Evolutionary conservation across 2,888 invertebrate genomes (phyloP).

Genomic region (Tromatobia lineatoria): DNA sequence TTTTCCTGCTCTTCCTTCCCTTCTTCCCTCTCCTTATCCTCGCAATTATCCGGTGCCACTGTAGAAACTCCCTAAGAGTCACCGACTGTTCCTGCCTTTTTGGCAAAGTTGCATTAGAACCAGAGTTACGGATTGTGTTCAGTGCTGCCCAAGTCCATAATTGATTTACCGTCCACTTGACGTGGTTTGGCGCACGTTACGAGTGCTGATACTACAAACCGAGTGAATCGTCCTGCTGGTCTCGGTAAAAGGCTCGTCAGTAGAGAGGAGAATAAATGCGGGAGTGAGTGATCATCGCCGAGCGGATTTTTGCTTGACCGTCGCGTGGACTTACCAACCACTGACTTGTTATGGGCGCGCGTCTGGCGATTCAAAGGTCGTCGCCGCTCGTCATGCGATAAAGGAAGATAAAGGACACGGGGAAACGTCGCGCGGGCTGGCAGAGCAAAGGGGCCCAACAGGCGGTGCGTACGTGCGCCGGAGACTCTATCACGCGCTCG

Average conservation of each 20-base stretch:
- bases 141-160: background rate
- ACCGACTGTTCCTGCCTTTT: background rate
- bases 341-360: background rate
- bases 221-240: background rate
- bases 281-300: background rate
- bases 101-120: background rate
- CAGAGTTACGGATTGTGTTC: constrained; percentile 4
- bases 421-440: background rate
- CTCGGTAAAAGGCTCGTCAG: background rate
- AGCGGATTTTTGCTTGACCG: background rate
- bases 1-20: background rate
- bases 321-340: background rate
- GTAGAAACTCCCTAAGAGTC: background rate
- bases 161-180: background rate
- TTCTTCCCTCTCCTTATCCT: background rate
- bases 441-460: constrained; percentile 1
- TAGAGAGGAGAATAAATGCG: background rate
- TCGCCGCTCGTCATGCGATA: constrained; percentile 51
- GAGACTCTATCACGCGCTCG: constrained; percentile 46
- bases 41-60: background rate
- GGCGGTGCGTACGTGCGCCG: constrained; percentile 54
- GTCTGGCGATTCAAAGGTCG: constrained; percentile 56
- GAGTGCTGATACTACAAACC: background rate
- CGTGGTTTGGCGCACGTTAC: background rate
- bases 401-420: constrained; percentile 39